These are phyloP conservation scores for Morone chrysops DNA, from an alignment of 2,113 vertebrate species.

Conservation along the genomic window DNA sequence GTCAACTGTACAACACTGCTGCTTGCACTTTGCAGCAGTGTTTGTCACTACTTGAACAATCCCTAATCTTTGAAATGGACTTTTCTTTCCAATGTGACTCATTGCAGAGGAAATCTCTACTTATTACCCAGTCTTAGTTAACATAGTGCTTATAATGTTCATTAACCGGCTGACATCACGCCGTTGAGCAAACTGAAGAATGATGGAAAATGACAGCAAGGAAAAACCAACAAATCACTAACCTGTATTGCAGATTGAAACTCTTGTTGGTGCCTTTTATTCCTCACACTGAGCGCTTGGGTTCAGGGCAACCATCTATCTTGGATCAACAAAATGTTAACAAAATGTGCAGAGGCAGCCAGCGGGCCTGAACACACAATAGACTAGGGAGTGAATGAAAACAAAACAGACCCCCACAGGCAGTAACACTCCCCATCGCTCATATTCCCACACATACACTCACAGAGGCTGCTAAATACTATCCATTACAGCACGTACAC, in stretches of 20 bases:
- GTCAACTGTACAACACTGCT: neutral
- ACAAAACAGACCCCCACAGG: conserved; percentile 64
- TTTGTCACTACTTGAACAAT: conserved; percentile 3
- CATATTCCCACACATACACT: neutral
- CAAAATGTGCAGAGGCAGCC: conserved; percentile 73
- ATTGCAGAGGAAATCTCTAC: conserved; percentile 14
- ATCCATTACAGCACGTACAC: conserved; percentile 14
- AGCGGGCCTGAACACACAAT: conserved; percentile 63
- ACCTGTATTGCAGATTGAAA: conserved; percentile 21
- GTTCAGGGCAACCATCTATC: conserved; percentile 47
- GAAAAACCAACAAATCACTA: conserved; percentile 12
- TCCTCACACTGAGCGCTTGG: conserved; percentile 3
- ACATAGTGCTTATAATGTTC: conserved; percentile 13
- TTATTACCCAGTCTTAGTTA: conserved; percentile 47
- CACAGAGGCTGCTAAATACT: conserved; percentile 40
- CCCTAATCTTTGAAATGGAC: conserved; percentile 8
- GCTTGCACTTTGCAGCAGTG: neutral
- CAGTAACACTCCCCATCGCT: neutral
- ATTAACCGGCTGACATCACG: neutral
- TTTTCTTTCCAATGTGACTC: conserved; percentile 3
- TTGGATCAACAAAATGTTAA: conserved; percentile 67
- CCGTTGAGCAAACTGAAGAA: neutral
- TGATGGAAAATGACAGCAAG: neutral
- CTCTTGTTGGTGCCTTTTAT: conserved; percentile 34
- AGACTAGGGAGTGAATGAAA: conserved; percentile 61